Evolutionary conservation across 2,113 vertebrate species (phyloP).

Genomic region (Halichoeres trimaculatus): DNA sequence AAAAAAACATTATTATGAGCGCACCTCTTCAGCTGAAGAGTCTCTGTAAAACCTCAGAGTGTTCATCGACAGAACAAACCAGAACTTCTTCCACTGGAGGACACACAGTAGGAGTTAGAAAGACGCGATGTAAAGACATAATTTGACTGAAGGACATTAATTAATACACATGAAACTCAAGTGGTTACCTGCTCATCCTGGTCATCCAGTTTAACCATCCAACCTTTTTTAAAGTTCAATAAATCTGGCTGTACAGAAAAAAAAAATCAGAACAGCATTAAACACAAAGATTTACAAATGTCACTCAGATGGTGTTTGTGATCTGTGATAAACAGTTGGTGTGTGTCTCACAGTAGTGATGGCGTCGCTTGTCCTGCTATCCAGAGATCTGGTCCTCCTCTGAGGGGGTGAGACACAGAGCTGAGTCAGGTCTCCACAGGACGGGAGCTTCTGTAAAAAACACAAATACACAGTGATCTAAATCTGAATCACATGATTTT

Average conservation of each 20-base stretch:
- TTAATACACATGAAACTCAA: neutral
- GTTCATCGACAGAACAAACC: slow-evolving; percentile 80
- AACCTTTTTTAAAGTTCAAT: slow-evolving; percentile 83
- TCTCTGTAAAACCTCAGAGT: slow-evolving; percentile 79
- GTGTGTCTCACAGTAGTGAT: slow-evolving; percentile 69
- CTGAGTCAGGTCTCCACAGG: slow-evolving; percentile 36
- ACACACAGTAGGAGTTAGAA: slow-evolving; percentile 17
- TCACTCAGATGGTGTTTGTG: too few relatives aligned
- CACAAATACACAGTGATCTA: too few relatives aligned
- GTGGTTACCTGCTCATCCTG: slow-evolving; percentile 67
- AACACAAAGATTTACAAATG: too few relatives aligned
- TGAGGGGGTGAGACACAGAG: slow-evolving; percentile 49
- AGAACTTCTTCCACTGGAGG: slow-evolving; percentile 81
- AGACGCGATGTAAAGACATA: too few relatives aligned
- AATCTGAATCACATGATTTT: too few relatives aligned
- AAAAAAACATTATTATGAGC: neutral
- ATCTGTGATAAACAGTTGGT: too few relatives aligned
- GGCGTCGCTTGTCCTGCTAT: slow-evolving; percentile 68
- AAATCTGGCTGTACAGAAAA: slow-evolving; percentile 79
- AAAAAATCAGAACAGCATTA: neutral
- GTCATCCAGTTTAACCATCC: slow-evolving; percentile 78
- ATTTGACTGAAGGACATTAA: neutral
- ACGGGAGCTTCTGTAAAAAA: slow-evolving; percentile 58
- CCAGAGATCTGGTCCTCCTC: slow-evolving; percentile 74
- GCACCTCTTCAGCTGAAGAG: slow-evolving; percentile 75